Percentiles rank a stretch among this genome's conserved stretches.
Evolutionary conservation across 2,888 invertebrate species (phyloP).

Genomic region (Epinotia demarniana): DNA sequence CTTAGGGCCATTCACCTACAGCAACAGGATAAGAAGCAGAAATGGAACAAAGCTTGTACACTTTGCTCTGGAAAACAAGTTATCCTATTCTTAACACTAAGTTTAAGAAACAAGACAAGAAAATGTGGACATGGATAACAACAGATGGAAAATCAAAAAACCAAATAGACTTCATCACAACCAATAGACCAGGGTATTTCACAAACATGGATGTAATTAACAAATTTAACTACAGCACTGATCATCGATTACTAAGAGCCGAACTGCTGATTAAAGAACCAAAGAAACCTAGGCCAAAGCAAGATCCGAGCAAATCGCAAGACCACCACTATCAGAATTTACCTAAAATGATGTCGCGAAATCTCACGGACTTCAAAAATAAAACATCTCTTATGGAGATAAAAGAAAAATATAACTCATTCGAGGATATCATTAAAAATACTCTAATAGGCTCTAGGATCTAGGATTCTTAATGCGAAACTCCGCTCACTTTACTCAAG

Average conservation of each 20-base stretch:
- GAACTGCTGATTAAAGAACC: constrained; percentile 47
- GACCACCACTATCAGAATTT: constrained; percentile 31
- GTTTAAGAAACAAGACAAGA: neutral
- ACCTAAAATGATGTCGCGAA: neutral
- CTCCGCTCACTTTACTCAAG: no score
- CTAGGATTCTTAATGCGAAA: no score
- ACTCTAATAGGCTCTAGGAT: no score
- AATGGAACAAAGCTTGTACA: no score
- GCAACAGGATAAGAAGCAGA: no score
- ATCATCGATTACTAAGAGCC: constrained; percentile 51
- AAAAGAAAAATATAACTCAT: no score
- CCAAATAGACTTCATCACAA: constrained; percentile 2
- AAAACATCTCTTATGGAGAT: no score
- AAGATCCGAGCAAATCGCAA: constrained; percentile 35
- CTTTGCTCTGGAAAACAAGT: constrained; percentile 7
- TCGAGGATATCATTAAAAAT: no score
- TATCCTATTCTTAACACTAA: neutral
- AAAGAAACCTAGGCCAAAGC: constrained; percentile 51
- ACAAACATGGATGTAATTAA: neutral
- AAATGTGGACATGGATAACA: constrained; percentile 8
- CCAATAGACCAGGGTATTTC: neutral
- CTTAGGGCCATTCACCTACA: no score
- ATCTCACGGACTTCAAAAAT: constrained; percentile 48
- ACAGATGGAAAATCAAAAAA: constrained; percentile 7
- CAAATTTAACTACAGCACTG: constrained; percentile 51